phyloP scores from a whole-genome alignment of 2,113 vertebrate species.

The Passer domesticus region DNA sequence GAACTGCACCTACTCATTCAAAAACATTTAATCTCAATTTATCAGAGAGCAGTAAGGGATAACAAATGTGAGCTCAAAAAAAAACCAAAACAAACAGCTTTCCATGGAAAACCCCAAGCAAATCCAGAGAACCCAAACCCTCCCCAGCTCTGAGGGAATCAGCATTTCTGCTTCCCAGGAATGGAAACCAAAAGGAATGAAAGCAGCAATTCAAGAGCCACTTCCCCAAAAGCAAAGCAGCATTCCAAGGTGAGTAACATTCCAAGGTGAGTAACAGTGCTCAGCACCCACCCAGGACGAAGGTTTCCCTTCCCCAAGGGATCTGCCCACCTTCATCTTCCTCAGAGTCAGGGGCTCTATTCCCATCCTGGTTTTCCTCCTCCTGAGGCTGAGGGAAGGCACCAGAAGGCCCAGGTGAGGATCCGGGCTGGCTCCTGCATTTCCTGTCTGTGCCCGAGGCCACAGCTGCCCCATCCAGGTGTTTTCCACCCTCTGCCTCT shows the following conservation, averaged over 20 bases:
- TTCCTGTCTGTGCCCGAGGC: background rate
- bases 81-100: too few relatives aligned
- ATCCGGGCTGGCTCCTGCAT: background rate
- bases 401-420: background rate
- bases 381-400: background rate
- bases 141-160: background rate
- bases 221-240: background rate
- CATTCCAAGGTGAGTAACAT: too few relatives aligned
- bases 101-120: background rate
- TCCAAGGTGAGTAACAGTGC: accelerated
- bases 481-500: background rate
- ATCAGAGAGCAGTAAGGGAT: background rate
- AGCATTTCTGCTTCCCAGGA: background rate
- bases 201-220: background rate
- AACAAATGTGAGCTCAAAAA: background rate
- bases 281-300: accelerated
- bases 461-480: accelerated
- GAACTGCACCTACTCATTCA: background rate
- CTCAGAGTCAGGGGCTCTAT: background rate
- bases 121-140: background rate
- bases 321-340: constrained; percentile 55
- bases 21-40: background rate
- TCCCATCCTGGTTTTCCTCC: background rate
- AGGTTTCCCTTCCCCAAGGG: background rate
- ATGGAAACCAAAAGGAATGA: background rate